Conservation (phyloP, 2,888 invertebrate genomes). For the Drosophila formosana region DNA sequence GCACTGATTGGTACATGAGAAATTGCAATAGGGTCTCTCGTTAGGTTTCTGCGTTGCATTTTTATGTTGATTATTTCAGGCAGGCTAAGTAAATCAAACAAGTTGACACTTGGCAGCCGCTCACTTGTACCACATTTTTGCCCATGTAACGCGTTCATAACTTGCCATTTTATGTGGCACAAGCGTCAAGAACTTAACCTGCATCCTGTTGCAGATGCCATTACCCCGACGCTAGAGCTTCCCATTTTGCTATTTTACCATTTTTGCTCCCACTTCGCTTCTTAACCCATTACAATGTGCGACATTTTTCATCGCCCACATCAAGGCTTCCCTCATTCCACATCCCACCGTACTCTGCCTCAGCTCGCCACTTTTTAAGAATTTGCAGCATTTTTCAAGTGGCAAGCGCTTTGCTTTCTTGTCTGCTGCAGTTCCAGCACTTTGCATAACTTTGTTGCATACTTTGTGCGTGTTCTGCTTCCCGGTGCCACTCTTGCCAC, state of each 20-base stretch:
- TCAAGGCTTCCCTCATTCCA: not conserved
- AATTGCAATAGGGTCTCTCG: slow-evolving; percentile 59
- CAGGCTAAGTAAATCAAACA: slow-evolving; percentile 72
- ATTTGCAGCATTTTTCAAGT: slow-evolving; percentile 69
- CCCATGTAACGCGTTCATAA: slow-evolving; percentile 58
- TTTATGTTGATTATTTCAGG: slow-evolving; percentile 63
- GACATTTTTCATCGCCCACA: slow-evolving; percentile 53
- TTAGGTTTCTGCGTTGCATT: slow-evolving; percentile 23
- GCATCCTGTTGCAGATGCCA: slow-evolving; percentile 72
- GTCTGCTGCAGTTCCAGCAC: slow-evolving; percentile 66
- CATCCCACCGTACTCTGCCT: not conserved
- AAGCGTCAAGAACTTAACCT: slow-evolving; percentile 76
- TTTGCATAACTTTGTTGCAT: slow-evolving; percentile 80
- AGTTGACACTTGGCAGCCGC: slow-evolving; percentile 71
- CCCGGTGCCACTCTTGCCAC: slow-evolving; percentile 37
- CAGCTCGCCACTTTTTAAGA: slow-evolving; percentile 16
- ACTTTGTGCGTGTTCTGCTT: slow-evolving; percentile 59
- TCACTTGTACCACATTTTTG: slow-evolving; percentile 52
- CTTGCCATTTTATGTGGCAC: slow-evolving; percentile 75
- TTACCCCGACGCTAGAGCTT: slow-evolving; percentile 37
- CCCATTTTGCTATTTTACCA: slow-evolving; percentile 23
- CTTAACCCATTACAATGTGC: slow-evolving; percentile 76
- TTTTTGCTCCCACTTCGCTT: slow-evolving; percentile 26
- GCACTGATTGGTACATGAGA: slow-evolving; percentile 79
- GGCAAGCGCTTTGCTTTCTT: slow-evolving; percentile 64